Evolutionary conservation across 2,888 invertebrate genomes (phyloP), one percentile per base, ranked within the genome.

Genomic region (Synanthedon myopaeformis): DNA sequence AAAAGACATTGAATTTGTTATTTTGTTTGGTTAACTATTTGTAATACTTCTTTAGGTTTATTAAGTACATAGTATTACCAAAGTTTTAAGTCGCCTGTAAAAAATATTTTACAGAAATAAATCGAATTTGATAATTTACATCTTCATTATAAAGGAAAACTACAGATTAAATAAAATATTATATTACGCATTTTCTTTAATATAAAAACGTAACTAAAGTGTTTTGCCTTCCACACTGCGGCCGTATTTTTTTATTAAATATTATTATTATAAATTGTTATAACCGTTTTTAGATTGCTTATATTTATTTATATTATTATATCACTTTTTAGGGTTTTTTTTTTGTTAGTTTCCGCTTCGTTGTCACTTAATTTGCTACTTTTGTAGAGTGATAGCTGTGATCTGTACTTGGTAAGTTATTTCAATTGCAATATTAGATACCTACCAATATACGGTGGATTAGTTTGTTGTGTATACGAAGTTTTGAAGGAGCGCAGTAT

Each of bases 1-100:
- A 81, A 83, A 84, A 84, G 80, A 84, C 82, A 79, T 74, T 70
- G 67, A 64, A 76, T 75, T 76, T 67, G 67, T 80, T 78, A 64
- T 76, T 74, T 76, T 72, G 66, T 76, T 80, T 70, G 74, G 78
- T 83, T 80, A 76, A 76, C 74, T 81, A 77, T 74, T 82, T 83
- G 63, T 84, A 79, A 72, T 76, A 65, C 68, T 70, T 61, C 58
- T 69, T 71, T 82, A 79, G 76, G 73, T 78, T 81, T 76, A 76
- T 74, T 63, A 70, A 69, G 61, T 67, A n/a, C n/a, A n/a, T n/a
- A 59, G 72, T 70, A 70, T 72, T 74, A 75, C 83, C 84, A 85
- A 85, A 84, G 84, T 79, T 72, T 23, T 67, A 14, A 45, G 2
- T 45, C 14, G 45, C 10, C 10, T 10, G 35, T 35, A 35, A 35